Conservation (phyloP, 2,797 vertebrate species). For the Arrhamphus sclerolepis region DNA sequence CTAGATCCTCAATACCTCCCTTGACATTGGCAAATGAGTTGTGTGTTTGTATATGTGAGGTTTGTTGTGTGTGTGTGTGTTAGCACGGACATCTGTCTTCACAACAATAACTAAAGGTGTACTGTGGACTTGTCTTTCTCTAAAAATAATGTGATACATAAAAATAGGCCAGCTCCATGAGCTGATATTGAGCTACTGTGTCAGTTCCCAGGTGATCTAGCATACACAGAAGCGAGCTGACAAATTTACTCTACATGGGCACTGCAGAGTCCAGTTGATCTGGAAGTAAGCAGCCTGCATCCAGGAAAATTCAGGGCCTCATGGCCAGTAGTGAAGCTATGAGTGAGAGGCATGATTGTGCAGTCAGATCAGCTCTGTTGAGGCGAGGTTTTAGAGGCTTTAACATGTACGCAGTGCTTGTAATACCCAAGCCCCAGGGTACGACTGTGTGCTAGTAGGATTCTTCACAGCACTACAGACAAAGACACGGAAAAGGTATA, state of each 20-base stretch:
- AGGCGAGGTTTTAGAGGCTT: slow-evolving; percentile 72
- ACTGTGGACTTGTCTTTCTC: slow-evolving; percentile 33
- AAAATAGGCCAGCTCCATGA: slow-evolving; percentile 35
- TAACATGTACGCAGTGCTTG: slow-evolving; percentile 67
- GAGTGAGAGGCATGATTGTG: slow-evolving; percentile 59
- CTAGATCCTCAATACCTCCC: slow-evolving; percentile 47
- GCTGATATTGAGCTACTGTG: slow-evolving; percentile 29
- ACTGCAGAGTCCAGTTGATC: slow-evolving; percentile 56
- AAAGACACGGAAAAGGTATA: slow-evolving; percentile 35
- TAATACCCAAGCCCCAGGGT: slow-evolving; percentile 69
- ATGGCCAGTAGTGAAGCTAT: slow-evolving; percentile 48
- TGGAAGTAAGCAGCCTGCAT: slow-evolving; percentile 63
- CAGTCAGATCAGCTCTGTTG: slow-evolving; percentile 70
- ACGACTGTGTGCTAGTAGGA: slow-evolving; percentile 50
- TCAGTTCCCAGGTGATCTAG: slow-evolving; percentile 57
- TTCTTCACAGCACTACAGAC: slow-evolving; percentile 41
- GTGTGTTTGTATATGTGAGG: slow-evolving; percentile 25
- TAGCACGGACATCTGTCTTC: neutral
- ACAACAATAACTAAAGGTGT: slow-evolving; percentile 21
- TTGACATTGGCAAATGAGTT: slow-evolving; percentile 57
- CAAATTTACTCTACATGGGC: slow-evolving; percentile 57
- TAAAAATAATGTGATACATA: slow-evolving; percentile 25
- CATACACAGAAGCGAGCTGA: slow-evolving; percentile 51
- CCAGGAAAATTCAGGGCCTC: slow-evolving; percentile 57
- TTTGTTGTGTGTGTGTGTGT: slow-evolving; percentile 4